phyloP scores from a whole-genome alignment of 2,113 vertebrate genomes.

The Diadophis punctatus region DNA sequence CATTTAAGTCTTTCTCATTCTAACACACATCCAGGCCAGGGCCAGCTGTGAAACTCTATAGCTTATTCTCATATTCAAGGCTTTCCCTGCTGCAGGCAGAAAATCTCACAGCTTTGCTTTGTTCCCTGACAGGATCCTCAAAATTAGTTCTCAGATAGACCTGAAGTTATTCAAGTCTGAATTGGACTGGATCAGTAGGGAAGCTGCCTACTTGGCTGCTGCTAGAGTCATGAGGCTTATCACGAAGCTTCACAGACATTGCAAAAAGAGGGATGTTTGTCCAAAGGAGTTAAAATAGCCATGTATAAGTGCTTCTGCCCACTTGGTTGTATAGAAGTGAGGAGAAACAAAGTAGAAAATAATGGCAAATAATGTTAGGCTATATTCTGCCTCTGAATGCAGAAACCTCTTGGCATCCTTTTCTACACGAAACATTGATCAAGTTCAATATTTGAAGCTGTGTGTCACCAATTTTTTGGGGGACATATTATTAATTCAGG shows the following conservation, averaged over 20 bases:
- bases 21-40: neutral
- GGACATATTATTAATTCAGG: neutral
- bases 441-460: neutral
- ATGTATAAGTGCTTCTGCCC: neutral
- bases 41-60: neutral
- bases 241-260: neutral
- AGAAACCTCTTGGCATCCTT: neutral
- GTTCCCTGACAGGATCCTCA: neutral
- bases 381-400: neutral
- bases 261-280: neutral
- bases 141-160: neutral
- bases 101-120: neutral
- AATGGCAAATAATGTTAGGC: neutral
- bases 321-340: neutral
- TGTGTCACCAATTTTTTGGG: accelerated
- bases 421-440: neutral
- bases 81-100: neutral
- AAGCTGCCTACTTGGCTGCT: neutral
- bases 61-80: neutral
- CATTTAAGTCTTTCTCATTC: neutral
- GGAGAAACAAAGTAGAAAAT: neutral
- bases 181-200: neutral
- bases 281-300: neutral
- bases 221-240: neutral
- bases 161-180: neutral